Evolutionary conservation across 1,140 invertebrate species (phyloP).

Genomic region (Orius insidiosus): DNA sequence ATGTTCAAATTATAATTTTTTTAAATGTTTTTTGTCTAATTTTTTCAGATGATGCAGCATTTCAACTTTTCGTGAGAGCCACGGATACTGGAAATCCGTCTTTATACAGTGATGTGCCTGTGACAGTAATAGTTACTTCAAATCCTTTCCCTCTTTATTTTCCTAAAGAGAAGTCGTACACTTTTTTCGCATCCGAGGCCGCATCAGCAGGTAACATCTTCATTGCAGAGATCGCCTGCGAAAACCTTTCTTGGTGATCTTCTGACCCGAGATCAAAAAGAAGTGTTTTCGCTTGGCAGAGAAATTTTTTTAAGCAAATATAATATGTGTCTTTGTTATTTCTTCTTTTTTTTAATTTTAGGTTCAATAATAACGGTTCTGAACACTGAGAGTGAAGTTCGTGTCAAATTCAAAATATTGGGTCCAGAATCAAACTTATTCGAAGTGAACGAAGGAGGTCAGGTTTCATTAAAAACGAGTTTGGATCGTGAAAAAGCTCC

Average conservation of each 20-base stretch:
- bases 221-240: no score
- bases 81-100: slow-evolving; percentile 54
- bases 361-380: not conserved
- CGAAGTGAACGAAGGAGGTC: not conserved
- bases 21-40: slow-evolving; percentile 15
- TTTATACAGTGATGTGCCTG: slow-evolving; percentile 55
- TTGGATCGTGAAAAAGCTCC: slow-evolving; percentile 5
- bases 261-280: no score
- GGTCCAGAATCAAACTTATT: not conserved
- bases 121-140: not conserved
- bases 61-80: slow-evolving; percentile 79
- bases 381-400: not conserved
- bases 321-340: no score
- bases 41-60: slow-evolving; percentile 53
- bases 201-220: slow-evolving; percentile 1
- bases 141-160: not conserved
- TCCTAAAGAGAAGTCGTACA: not conserved
- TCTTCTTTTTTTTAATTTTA: not conserved
- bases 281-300: no score
- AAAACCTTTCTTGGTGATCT: no score
- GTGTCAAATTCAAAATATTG: not conserved
- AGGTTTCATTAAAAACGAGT: not conserved
- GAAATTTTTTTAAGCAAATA: no score
- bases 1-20: not conserved
- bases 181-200: not conserved